Percentiles rank a stretch among this genome's conserved stretches.
phyloP scores from a whole-genome alignment of 1,140 invertebrate species.

The Magallana gigas region DNA sequence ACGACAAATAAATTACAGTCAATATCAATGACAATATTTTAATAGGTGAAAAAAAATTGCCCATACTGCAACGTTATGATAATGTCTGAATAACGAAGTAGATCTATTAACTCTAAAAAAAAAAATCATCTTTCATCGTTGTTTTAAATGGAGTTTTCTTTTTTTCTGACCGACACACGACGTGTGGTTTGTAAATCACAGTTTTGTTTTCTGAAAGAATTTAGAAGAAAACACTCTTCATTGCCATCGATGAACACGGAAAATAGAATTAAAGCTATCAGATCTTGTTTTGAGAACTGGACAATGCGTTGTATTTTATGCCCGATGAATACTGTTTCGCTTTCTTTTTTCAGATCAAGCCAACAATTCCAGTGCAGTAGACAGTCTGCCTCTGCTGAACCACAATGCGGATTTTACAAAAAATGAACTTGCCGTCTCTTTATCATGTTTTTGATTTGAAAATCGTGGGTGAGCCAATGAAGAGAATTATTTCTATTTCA shows the following conservation, averaged over 20 bases:
- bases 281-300: constrained; percentile 20
- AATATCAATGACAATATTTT: no score
- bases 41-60: no score
- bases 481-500: constrained; percentile 23
- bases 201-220: not conserved
- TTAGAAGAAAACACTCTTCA: not conserved
- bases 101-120: no score
- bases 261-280: not conserved
- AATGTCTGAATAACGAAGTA: no score
- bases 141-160: no score
- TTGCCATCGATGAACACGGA: constrained; percentile 15
- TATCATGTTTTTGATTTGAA: constrained; percentile 26
- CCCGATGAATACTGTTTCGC: constrained; percentile 29
- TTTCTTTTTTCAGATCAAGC: not conserved
- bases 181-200: not conserved
- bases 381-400: constrained; percentile 20
- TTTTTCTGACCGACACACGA: not conserved
- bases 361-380: constrained; percentile 29
- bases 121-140: no score
- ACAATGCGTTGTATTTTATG: constrained; percentile 21
- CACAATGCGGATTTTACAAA: constrained; percentile 24
- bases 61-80: no score
- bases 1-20: no score
- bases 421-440: constrained; percentile 2
- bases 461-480: constrained; percentile 3